Base-by-base conservation (phyloP, 2,113 vertebrate species). In the Prionailurus viverrinus region DNA sequence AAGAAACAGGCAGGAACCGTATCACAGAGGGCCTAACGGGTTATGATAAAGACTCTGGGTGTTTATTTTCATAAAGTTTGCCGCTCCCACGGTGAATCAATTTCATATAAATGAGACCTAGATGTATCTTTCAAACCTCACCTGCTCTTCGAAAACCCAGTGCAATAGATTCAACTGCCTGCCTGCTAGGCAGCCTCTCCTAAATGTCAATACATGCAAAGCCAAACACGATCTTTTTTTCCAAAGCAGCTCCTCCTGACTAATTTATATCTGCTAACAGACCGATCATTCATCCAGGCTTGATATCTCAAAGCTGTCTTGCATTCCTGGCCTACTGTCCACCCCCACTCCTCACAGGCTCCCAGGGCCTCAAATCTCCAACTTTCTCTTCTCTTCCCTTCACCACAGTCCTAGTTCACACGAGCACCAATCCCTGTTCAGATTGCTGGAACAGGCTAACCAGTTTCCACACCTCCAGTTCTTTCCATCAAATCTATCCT, bases 151-250 rank as follows among this genome's bases (percentile, higher is more conserved):
- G 11, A 96, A 96, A 95, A 92, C 16, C 21, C 87, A 86, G 39
- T 45, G 55, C 45, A 97, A 95, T 1, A 95, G 63, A 93, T 39
- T 51, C 29, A 91, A 85, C 7, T 76, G 78, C 71, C 45, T 68
- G 73, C 65, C 39, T 90, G 31, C 36, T 39, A 74, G 29, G 78
- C 65, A 83, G 51, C 25, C 33, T 85, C 89, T 71, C 55, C 73
- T 89, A 95, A 97, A 97, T n/a, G 31, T 48, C 83, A 97, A 86
- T 53, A 93, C 45, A 91, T 73, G 78, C 89, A 93, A 97, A 94
- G 71, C 27, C 51, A 91, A 96, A 90, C 11, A 31, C 55, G 48
- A 78, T 61, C 79, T 71, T 73, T 85, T 76, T 78, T n/a, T 55
- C 48, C 45, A 89, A 94, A 89, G 23, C 61, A 82, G 16, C 13